Percentiles rank a stretch among this genome's conserved stretches.
phyloP scores from a whole-genome alignment of 64 coral and sea anemone genomes.

The Montipora sp. region DNA sequence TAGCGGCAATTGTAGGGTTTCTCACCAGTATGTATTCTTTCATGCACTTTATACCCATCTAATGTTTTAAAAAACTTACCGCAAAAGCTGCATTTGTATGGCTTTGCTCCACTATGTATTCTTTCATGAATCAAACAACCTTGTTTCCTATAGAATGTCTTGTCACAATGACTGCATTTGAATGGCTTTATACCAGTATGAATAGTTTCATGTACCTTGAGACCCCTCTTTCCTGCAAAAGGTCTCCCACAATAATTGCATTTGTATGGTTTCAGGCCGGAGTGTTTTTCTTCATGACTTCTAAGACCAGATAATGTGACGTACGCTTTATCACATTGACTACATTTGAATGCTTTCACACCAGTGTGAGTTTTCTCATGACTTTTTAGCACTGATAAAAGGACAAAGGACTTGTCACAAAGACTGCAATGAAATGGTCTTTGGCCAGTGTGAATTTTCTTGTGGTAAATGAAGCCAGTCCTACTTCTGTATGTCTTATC shows the following conservation, averaged over 20 bases:
- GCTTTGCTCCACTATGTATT: constrained; percentile 21
- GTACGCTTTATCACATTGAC: constrained; percentile 40
- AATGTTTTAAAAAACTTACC: background rate
- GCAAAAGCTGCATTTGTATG: constrained; percentile 35
- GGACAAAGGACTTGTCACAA: background rate
- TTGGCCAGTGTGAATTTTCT: constrained; percentile 2
- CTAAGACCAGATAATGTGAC: background rate
- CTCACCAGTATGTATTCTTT: constrained; percentile 26
- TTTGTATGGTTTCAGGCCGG: constrained; percentile 8
- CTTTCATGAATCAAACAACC: background rate
- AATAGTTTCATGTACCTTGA: constrained; percentile 1
- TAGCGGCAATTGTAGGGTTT: background rate
- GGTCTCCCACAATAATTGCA: constrained; percentile 13
- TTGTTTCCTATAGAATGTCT: constrained; percentile 14
- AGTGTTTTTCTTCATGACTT: constrained; percentile 43
- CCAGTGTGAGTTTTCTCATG: background rate
- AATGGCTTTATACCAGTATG: constrained; percentile 25
- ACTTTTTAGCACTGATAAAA: background rate
- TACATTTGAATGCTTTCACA: constrained; percentile 35
- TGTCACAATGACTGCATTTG: constrained; percentile 41
- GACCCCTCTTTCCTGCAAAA: background rate
- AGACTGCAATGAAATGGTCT: background rate
- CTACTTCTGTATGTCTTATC: background rate
- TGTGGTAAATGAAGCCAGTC: background rate
- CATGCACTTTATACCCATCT: background rate